Conservation (phyloP, 2,888 invertebrate species). For the Drosophila setosimentum region DNA sequence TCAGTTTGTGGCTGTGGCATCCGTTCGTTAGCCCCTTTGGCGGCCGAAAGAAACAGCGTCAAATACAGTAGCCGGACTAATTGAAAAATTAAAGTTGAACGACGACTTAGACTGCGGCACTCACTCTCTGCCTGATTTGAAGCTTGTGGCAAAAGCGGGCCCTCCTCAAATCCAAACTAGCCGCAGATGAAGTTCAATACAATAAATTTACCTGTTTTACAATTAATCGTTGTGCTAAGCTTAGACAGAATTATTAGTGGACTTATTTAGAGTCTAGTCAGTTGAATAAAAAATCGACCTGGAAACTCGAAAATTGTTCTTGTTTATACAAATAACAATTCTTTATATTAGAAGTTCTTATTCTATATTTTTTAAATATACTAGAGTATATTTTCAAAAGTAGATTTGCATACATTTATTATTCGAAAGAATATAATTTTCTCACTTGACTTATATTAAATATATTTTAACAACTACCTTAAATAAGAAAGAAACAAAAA, state of each 20-base stretch:
- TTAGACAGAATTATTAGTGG: not conserved
- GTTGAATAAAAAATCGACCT: not conserved
- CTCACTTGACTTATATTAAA: too few species aligned
- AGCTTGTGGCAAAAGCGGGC: not conserved
- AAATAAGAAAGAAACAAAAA: too few species aligned
- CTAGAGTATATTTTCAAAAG: too few species aligned
- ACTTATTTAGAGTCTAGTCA: not conserved
- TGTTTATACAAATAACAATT: not conserved
- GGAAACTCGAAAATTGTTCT: not conserved
- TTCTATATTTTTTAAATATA: too few species aligned
- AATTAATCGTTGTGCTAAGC: not conserved
- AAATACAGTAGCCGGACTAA: slow-evolving; percentile 82
- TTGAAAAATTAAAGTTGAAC: slow-evolving; percentile 73
- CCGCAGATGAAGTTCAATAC: not conserved
- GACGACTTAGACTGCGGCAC: slow-evolving; percentile 9
- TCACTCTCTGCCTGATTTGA: slow-evolving; percentile 1
- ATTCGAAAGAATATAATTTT: too few species aligned
- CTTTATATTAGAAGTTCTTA: too few species aligned
- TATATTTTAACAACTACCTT: too few species aligned
- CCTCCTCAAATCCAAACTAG: not conserved
- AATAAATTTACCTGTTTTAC: not conserved
- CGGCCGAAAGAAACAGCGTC: slow-evolving; percentile 47
- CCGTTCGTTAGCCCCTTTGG: slow-evolving; percentile 58
- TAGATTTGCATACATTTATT: too few species aligned
- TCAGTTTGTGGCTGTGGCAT: slow-evolving; percentile 14